Base-by-base conservation (phyloP, 2,113 vertebrate genomes). In the Hippotragus niger region DNA sequence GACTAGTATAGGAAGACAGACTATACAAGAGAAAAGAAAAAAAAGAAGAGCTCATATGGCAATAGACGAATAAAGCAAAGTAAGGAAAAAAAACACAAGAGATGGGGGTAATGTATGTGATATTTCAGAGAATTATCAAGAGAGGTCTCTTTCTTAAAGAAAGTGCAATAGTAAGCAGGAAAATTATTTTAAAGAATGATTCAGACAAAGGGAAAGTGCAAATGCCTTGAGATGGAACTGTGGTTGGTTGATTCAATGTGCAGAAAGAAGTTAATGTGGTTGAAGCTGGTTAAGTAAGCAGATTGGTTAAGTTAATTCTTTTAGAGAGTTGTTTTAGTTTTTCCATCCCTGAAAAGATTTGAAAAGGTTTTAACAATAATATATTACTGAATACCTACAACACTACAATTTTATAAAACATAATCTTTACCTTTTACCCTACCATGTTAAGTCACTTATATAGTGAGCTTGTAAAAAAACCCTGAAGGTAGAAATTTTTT, bases 381-480 rank as follows among this genome's bases (percentile, higher is more conserved):
- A 57, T n/a, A 67, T 53, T 93, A 7, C 43, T 88, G 55, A 92
- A 83, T 47, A 88, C 2, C 6, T 87, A 7, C 12, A 96, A 83
- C 29, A 8, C 2, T 25, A 90, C 13, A 94, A 76, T 88, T 97
- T 55, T 92, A 81, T 74, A 87, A 81, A 83, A 97, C 33, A 55
- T 95, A 82, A 88, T 47, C 47, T 25, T 95, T 95, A 60, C 25
- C 36, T 91, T 89, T 93, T 1, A 74, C 57, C 14, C 36, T 80
- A 62, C 31, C 31, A 87, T 91, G 50, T 64, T 88, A 52, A 19
- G n/a, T 53, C 45, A 93, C 33, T 91, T 97, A 95, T 4, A 94
- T 40, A 76, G 55, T 84, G 13, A 91, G 31, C 29, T 40, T 33
- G 86, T 40, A 97, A 93, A 97, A 98, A 96, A 58, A 25, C 40